These are phyloP conservation scores for Gymnopithys bicolor DNA, from an alignment of 2,797 vertebrate species.

Conservation along the genomic window DNA sequence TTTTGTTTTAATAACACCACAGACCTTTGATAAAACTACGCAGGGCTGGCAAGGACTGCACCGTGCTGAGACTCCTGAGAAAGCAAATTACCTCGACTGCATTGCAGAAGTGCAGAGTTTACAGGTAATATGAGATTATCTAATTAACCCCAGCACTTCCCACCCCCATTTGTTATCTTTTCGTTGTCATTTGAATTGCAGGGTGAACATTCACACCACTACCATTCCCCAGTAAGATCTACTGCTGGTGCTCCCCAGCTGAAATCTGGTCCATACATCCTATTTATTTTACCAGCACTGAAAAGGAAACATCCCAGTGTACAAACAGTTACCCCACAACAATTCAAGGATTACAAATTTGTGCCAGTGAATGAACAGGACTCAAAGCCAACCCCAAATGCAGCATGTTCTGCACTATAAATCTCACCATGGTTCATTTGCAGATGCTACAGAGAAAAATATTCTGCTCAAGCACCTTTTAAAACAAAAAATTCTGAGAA, in stretches of 20 bases:
- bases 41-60: conserved; percentile 44
- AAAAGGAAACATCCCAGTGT: not conserved
- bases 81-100: conserved; percentile 65
- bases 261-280: not conserved
- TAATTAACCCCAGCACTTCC: conserved; percentile 20
- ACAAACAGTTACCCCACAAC: not conserved
- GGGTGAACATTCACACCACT: not conserved
- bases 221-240: not conserved
- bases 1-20: not conserved
- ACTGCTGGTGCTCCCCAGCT: not conserved
- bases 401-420: not conserved
- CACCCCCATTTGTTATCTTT: conserved; percentile 4
- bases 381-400: conserved; percentile 23
- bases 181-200: conserved; percentile 1
- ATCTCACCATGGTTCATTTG: not conserved
- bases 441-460: not conserved
- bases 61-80: conserved; percentile 46
- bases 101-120: conserved; percentile 61
- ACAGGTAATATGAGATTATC: conserved; percentile 18
- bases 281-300: not conserved
- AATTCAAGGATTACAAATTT: not conserved
- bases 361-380: not conserved
- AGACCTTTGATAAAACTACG: not conserved
- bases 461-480: not conserved
- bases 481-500: not conserved